Evolutionary conservation across 2,888 invertebrate genomes (phyloP).

Genomic region (Lochmaea capreae): DNA sequence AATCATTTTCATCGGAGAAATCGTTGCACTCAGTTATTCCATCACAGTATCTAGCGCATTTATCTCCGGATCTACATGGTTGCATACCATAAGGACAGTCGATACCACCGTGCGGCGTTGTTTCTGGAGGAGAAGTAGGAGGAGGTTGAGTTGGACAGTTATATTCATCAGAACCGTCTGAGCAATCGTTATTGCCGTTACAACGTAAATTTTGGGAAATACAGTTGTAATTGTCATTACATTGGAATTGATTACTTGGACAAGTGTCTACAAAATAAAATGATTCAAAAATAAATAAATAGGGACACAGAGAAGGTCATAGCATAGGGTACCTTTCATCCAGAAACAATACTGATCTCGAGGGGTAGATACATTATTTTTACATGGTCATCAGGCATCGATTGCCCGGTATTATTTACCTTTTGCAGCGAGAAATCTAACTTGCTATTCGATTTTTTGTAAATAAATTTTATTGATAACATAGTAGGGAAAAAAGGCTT

Average conservation of each 20-base stretch:
- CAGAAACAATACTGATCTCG: too few relatives aligned
- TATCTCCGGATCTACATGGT: slow-evolving; percentile 64
- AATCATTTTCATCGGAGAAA: slow-evolving; percentile 86
- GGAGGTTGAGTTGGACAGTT: slow-evolving; percentile 67
- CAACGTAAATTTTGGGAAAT: slow-evolving; percentile 70
- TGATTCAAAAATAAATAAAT: slow-evolving; percentile 39
- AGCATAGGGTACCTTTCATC: too few relatives aligned
- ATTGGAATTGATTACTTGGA: slow-evolving; percentile 74
- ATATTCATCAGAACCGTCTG: slow-evolving; percentile 70
- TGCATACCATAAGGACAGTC: slow-evolving; percentile 64
- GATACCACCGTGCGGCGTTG: slow-evolving; percentile 44
- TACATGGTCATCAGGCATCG: too few relatives aligned
- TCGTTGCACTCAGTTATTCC: slow-evolving; percentile 85
- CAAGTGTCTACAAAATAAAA: slow-evolving; percentile 72
- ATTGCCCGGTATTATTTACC: too few relatives aligned
- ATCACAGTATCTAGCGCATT: slow-evolving; percentile 76
- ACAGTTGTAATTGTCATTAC: slow-evolving; percentile 72
- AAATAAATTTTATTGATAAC: too few relatives aligned
- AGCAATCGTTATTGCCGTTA: slow-evolving; percentile 72
- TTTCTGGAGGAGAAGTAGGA: slow-evolving; percentile 55
- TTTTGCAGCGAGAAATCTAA: too few relatives aligned
- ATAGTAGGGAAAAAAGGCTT: too few relatives aligned
- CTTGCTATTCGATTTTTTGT: too few relatives aligned
- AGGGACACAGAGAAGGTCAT: not conserved
- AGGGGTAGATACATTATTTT: too few relatives aligned